These are phyloP conservation scores for Drosophila limbata DNA, from an alignment of 2,888 invertebrate species.

Conservation along the genomic window DNA sequence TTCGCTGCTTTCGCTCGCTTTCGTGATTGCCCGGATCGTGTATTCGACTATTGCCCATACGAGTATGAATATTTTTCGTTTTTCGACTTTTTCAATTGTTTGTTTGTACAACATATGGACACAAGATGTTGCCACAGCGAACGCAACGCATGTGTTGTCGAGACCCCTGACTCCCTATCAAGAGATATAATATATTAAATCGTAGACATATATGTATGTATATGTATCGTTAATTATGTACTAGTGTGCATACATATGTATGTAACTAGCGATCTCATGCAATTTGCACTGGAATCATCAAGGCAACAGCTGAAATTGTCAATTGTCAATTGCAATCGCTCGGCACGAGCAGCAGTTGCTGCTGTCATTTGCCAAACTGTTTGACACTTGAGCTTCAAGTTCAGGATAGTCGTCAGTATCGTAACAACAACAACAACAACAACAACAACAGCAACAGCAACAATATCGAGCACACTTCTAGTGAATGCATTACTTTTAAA, in stretches of 20 bases:
- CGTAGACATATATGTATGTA: not conserved
- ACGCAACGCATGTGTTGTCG: slow-evolving; percentile 59
- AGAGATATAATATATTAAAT: not conserved
- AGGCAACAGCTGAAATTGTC: slow-evolving; percentile 25
- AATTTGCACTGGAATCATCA: slow-evolving; percentile 46
- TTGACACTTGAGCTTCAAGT: slow-evolving; percentile 66
- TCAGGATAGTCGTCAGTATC: slow-evolving; percentile 36
- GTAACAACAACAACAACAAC: slow-evolving; percentile 1
- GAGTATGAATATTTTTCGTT: slow-evolving; percentile 26
- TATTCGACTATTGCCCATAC: not conserved
- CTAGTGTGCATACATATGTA: not conserved
- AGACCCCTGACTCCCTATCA: slow-evolving; percentile 10
- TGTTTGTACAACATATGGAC: slow-evolving; percentile 75
- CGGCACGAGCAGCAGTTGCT: slow-evolving; percentile 34
- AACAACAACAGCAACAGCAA: slow-evolving; percentile 2
- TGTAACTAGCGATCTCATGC: slow-evolving; percentile 34
- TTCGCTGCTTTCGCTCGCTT: slow-evolving; percentile 21
- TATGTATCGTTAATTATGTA: slow-evolving; percentile 12
- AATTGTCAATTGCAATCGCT: slow-evolving; percentile 27
- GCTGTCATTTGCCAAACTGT: slow-evolving; percentile 17
- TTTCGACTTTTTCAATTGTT: slow-evolving; percentile 62
- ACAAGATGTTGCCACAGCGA: slow-evolving; percentile 70
- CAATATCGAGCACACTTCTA: slow-evolving; percentile 47
- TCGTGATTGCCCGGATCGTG: not conserved
- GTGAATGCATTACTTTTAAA: slow-evolving; percentile 29